Base-by-base conservation (phyloP, 2,113 vertebrate genomes). In the Tor tambroides region DNA sequence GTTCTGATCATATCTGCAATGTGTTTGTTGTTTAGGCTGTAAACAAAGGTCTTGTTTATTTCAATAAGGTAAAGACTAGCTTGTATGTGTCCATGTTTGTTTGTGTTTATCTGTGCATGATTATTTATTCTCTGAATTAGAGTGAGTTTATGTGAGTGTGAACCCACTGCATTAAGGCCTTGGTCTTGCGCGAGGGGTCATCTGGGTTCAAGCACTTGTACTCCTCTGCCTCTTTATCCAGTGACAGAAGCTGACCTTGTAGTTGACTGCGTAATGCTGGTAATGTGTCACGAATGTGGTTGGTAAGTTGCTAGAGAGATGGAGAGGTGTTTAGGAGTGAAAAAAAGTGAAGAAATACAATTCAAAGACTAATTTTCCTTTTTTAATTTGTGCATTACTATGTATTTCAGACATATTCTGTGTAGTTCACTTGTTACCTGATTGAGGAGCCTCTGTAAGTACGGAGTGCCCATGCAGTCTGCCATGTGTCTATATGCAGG, bases 231-330 rank as follows among this genome's bases (percentile, higher is more conserved):
- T 98, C 96, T 85, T 97, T 96, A 88, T 96, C 96, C 89, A 98
- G 92, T 23, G 95, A 94, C 82, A 96, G 93, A 87, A 97, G 88
- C 81, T 97, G 95, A 35, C 90, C 92, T 92, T 98, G 97, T 2
- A 98, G 94, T 83, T 95, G 96, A 93, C 93, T 95, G 80, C 96
- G 93, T 92, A 97, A 96, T 82, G 93, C 95, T 65, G 97, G 97
- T 82, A 98, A 90, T 0, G 95, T 96, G 43, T 97, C 97, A 75
- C 96, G 95, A 90, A 98, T 98, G 91, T 99, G 97, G 92, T 98
- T 97, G 91, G 96, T 98, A 90, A 98, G 95, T 97, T 98, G 97
- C 97, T 99, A 79, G 14, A 89, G 65, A 91, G 80, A 90, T 23
- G 90, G 79, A 51, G 87, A n/a, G 11, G 3, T 43, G 38, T 43